These are phyloP conservation scores for Myopa tessellatipennis DNA, from an alignment of 2,888 invertebrate genomes.

Conservation along the genomic window DNA sequence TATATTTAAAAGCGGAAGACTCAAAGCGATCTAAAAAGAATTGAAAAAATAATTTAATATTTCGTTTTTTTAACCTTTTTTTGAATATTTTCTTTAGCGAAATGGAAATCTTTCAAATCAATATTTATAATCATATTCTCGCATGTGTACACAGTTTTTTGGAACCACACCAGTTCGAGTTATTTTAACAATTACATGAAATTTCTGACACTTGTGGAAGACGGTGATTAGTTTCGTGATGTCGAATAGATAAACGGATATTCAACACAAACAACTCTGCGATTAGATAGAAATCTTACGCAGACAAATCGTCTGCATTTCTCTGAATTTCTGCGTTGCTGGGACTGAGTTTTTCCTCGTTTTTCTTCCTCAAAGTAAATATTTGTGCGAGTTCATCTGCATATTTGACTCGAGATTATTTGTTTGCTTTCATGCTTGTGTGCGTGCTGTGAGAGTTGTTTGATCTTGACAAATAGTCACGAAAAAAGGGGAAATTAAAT, in stretches of 20 bases:
- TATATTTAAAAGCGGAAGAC: no score
- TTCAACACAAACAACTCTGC: background rate
- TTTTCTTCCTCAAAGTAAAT: background rate
- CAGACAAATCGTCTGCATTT: background rate
- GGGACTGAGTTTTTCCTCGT: background rate
- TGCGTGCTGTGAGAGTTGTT: background rate
- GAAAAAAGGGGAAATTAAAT: conserved; percentile 19
- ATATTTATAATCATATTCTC: no score
- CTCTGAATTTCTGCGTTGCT: background rate
- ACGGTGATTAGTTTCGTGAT: background rate
- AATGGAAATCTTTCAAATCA: no score
- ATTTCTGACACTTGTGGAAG: no score
- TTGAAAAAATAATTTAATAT: no score
- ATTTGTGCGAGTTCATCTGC: background rate
- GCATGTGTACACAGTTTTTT: no score
- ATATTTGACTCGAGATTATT: background rate
- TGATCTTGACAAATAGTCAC: background rate
- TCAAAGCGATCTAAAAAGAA: no score
- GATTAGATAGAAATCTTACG: background rate
- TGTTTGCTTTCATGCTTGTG: background rate
- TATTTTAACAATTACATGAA: no score
- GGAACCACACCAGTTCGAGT: no score
- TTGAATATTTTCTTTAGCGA: no score
- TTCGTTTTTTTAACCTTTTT: no score
- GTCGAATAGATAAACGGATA: background rate